A percentile compares a stretch with the other conserved stretches of the same genome.
phyloP scores from a whole-genome alignment of 2,113 vertebrate genomes.

The Dunckerocampus dactyliophorus region DNA sequence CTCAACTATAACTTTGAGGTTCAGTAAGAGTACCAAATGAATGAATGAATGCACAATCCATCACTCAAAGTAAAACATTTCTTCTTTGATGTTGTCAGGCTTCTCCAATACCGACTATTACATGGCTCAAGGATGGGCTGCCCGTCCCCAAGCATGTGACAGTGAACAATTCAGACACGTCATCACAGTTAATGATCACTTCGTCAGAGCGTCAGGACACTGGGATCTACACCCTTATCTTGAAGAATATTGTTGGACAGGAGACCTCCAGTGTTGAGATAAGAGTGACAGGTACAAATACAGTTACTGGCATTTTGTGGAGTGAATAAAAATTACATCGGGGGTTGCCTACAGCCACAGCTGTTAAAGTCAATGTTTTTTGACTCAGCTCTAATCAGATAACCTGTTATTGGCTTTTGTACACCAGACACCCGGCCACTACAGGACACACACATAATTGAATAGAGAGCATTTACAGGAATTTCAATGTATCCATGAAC shows the following conservation, averaged over 20 bases:
- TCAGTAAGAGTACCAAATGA: slow-evolving; percentile 3
- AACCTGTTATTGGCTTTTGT: too few species aligned
- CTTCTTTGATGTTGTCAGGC: slow-evolving; percentile 61
- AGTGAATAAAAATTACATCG: too few species aligned
- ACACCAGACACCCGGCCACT: too few species aligned
- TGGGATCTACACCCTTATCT: slow-evolving; percentile 73
- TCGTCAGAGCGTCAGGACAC: slow-evolving; percentile 71
- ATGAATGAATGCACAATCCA: not conserved
- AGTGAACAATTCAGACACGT: slow-evolving; percentile 63
- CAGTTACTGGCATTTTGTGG: too few species aligned
- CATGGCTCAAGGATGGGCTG: slow-evolving; percentile 81
- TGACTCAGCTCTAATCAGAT: too few species aligned
- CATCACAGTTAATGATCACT: slow-evolving; percentile 76
- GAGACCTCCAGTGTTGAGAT: slow-evolving; percentile 76
- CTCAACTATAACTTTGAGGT: slow-evolving; percentile 81
- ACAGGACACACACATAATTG: too few species aligned
- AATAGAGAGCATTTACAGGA: too few species aligned
- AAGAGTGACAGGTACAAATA: slow-evolving; percentile 75
- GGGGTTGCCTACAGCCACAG: too few species aligned
- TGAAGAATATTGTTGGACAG: slow-evolving; percentile 71
- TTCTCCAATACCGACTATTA: slow-evolving; percentile 72
- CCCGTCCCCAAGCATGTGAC: slow-evolving; percentile 66
- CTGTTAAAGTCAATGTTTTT: too few species aligned
- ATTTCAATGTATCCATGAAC: too few species aligned
- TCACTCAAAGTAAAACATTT: not conserved